Base-by-base conservation (phyloP, 2,113 vertebrate genomes). In the Sinocyclocheilus maitianheensis region DNA sequence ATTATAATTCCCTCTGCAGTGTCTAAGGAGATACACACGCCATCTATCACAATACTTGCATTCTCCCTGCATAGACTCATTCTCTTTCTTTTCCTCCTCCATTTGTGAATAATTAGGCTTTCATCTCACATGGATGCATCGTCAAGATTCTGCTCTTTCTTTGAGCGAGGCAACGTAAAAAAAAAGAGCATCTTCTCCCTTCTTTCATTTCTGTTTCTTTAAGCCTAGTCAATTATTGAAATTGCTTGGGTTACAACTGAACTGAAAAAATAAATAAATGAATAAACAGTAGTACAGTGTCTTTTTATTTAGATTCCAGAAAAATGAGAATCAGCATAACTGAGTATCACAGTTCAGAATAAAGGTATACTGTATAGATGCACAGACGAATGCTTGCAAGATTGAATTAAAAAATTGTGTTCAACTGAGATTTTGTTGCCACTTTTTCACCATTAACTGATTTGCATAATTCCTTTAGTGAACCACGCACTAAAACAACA, bases 61-160 rank as follows among this genome's bases (percentile, higher is more conserved):
- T 97, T 96, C 97, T 96, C 96, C 95, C 94, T 72, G 95, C 95
- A 87, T 93, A 92, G 96, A 97, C 96, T 95, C 94, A 94, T 95
- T 94, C 92, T 93, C 95, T 95, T 95, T 96, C 96, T 96, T 97
- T 96, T 96, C 95, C 96, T 89, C 89, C 85, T 88, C 91, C 97
- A 97, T 97, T 96, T 96, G 94, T 94, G 95, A 96, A 97, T 98
- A 97, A 99, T 98, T 98, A 98, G 96, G 97, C 97, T 98, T 98
- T 98, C 96, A 98, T 98, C 97, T 98, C 96, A 96, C 96, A 96
- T 96, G 96, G 97, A 97, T 96, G 95, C 96, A 96, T 95, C 94
- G 94, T 94, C 96, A 96, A 96, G 95, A 97, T 97, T 96, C 95
- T 97, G 97, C 97, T 96, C 97, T 95, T 95, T 62, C 95, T 96